Percentiles rank a stretch among this genome's conserved stretches.
Conservation (phyloP, 2,888 invertebrate genomes). For the Melolontha melolontha region DNA sequence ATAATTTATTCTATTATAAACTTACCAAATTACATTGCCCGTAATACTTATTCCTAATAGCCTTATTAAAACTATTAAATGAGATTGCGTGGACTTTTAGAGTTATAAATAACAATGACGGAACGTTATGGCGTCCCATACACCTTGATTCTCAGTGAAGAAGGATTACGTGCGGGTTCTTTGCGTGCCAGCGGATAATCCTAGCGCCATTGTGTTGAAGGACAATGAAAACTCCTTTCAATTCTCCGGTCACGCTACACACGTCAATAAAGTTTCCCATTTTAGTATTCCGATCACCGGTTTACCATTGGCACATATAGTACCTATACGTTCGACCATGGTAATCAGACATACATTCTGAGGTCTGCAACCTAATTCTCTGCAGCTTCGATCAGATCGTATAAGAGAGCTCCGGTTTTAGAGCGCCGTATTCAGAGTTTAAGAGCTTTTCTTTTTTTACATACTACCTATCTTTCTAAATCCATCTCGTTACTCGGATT, state of each 20-base stretch:
- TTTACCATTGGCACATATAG: conserved; percentile 20
- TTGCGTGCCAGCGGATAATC: conserved; percentile 57
- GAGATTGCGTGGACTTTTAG: conserved; percentile 45
- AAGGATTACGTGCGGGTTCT: conserved; percentile 56
- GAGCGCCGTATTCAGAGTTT: too few relatives aligned
- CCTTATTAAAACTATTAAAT: conserved; percentile 37
- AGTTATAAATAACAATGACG: conserved; percentile 53
- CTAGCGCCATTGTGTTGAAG: conserved; percentile 55
- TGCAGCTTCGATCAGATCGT: conserved; percentile 15
- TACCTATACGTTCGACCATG: conserved; percentile 17
- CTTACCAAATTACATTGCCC: too few relatives aligned
- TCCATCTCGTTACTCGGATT: too few relatives aligned
- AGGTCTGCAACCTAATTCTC: conserved; percentile 25
- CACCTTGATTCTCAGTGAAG: conserved; percentile 47
- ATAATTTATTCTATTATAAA: too few relatives aligned
- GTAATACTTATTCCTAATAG: conserved; percentile 2
- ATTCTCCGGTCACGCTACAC: conserved; percentile 53
- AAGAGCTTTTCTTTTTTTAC: too few relatives aligned
- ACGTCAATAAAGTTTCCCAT: conserved; percentile 48
- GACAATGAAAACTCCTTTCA: conserved; percentile 57
- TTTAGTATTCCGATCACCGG: conserved; percentile 45
- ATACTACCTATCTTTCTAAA: too few relatives aligned
- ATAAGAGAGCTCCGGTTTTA: too few relatives aligned
- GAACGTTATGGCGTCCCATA: conserved; percentile 52
- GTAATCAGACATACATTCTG: conserved; percentile 33